A percentile compares a stretch with the other conserved stretches of the same genome.
Conservation (phyloP, 2,113 vertebrate genomes). For the Alligator sinensis region DNA sequence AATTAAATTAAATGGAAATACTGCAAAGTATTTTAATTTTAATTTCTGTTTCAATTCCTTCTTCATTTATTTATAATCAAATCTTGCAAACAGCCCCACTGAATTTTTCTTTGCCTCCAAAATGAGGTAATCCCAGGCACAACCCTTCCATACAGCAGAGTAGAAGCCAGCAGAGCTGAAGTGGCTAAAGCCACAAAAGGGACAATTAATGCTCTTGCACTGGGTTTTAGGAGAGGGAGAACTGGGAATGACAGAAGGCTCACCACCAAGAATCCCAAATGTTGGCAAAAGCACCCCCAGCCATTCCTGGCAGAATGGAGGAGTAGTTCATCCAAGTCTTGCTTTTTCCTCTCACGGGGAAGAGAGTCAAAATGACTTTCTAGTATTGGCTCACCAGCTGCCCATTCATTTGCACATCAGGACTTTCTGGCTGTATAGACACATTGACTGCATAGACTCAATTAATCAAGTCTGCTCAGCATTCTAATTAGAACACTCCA, state of each 20-base stretch:
- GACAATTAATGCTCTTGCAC: background rate
- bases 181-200: fast-evolving
- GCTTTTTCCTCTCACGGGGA: background rate
- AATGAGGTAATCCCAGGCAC: background rate
- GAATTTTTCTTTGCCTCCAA: background rate
- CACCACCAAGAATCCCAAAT: background rate
- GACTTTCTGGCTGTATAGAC: background rate
- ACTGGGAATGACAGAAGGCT: background rate
- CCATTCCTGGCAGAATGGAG: background rate
- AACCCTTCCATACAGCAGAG: background rate
- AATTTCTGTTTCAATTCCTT: background rate
- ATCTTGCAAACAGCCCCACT: background rate
- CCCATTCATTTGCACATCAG: background rate
- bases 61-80: background rate
- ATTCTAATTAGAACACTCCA: too few species aligned
- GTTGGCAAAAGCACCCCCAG: background rate
- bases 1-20: background rate
- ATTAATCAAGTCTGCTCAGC: too few species aligned
- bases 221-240: background rate
- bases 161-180: background rate
- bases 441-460: too few species aligned
- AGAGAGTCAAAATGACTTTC: background rate
- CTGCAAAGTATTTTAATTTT: background rate
- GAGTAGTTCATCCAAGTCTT: background rate
- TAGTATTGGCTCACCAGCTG: background rate